phyloP scores from a whole-genome alignment of 2,888 invertebrate genomes.

The Ennomos erosarius region DNA sequence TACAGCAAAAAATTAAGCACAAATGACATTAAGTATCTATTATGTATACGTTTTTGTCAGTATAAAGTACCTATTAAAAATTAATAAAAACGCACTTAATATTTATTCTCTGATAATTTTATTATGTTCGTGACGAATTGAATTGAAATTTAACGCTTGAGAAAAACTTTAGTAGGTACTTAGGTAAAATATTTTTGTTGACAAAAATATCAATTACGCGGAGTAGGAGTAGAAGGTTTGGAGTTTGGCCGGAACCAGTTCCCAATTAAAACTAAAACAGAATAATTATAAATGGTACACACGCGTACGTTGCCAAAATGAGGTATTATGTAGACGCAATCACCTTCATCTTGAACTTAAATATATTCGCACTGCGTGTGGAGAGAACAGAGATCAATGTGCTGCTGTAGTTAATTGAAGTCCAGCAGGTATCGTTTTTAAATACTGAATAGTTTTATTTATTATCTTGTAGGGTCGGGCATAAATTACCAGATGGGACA shows the following conservation, averaged over 20 bases:
- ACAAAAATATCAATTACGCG: no score
- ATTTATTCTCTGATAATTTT: not conserved
- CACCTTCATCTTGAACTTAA: slow-evolving; percentile 23
- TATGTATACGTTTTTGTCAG: slow-evolving; percentile 16
- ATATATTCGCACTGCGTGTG: slow-evolving; percentile 24
- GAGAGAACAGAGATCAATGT: slow-evolving; percentile 25
- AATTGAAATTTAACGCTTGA: no score
- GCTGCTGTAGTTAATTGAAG: slow-evolving; percentile 22
- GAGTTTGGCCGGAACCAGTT: slow-evolving; percentile 21
- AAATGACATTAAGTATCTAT: slow-evolving; percentile 22
- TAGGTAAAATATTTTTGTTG: no score
- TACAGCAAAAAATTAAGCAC: slow-evolving; percentile 20
- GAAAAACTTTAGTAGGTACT: no score
- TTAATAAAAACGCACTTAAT: slow-evolving; percentile 2
- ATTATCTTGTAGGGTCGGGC: no score
- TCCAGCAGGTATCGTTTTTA: slow-evolving; percentile 8
- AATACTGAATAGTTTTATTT: no score
- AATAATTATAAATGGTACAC: slow-evolving; percentile 19
- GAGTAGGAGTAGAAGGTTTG: no score
- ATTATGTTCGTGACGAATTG: no score
- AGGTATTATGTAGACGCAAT: slow-evolving; percentile 19
- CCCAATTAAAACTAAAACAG: slow-evolving; percentile 27
- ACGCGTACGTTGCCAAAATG: slow-evolving; percentile 19
- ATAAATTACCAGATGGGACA: no score
- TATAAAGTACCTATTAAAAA: slow-evolving; percentile 7